Evolutionary conservation across 2,888 invertebrate species (phyloP), one percentile per base, ranked within the genome.

Genomic region (Gisinianus flammeolus): DNA sequence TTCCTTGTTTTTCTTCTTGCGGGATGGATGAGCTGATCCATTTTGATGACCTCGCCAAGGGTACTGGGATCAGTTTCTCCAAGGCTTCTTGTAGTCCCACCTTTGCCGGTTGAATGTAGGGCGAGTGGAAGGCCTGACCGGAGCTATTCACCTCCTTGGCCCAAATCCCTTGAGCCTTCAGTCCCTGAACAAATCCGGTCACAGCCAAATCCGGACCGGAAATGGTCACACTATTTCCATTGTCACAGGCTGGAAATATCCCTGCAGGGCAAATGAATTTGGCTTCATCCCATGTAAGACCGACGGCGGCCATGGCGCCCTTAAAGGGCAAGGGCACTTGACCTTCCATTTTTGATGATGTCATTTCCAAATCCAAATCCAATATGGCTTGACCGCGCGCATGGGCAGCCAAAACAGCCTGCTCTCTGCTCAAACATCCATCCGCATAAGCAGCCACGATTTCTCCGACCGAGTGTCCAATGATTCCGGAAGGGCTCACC

Each of bases 361-460:
- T n/a, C n/a, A n/a, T n/a, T n/a, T n/a, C n/a, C n/a, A n/a, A n/a
- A n/a, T n/a, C n/a, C n/a, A n/a, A n/a, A 85, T 95, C 94, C 83
- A 91, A 87, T 85, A 96, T 52, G 69, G 85, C 84, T 52, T 83
- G 85, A 24, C 88, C 88, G 81, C 90, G 24, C 0, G 76, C 70
- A 88, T 95, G 98, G 52, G 98, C 97, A 71, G 96, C 93, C 84
- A 97, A 88, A 77, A 98, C 93, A 0, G 97, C 93, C 88, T 98
- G 97, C 87, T 96, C 96, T 1, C 93, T 92, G 5, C 95, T 96
- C 85, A 98, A 92, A 67, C 95, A 94, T 16, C 95, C 96, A 89
- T 98, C 98, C 24, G 97, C 97, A 88, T 98, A 98, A 16, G 96
- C 97, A 88, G 97, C 98, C 0, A 95, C 95, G 84, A 94, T 90